phyloP scores from a whole-genome alignment of 2,797 vertebrate species.

The Rhinatrema bivittatum region DNA sequence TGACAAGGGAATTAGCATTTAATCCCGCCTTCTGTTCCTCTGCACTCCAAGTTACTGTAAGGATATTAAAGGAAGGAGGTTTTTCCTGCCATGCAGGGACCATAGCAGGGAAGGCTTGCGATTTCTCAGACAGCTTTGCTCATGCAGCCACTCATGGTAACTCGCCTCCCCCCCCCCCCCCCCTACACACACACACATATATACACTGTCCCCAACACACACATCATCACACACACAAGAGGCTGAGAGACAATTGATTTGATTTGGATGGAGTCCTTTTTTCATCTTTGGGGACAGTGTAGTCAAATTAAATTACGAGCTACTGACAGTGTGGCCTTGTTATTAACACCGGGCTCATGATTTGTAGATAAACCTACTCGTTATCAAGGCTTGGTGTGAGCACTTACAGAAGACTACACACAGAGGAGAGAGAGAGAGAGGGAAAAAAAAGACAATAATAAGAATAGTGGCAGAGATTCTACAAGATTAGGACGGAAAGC shows the following conservation, averaged over 20 bases:
- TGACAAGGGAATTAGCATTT: constrained; percentile 37
- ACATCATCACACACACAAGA: too few species aligned
- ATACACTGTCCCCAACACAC: too few species aligned
- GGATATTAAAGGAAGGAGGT: not conserved
- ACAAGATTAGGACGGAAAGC: too few species aligned
- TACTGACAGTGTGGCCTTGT: constrained; percentile 13
- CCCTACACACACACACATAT: too few species aligned
- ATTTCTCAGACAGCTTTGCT: too few species aligned
- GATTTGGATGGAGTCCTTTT: constrained; percentile 15
- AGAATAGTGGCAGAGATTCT: too few species aligned
- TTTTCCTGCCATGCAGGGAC: not conserved
- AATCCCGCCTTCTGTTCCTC: constrained; percentile 22
- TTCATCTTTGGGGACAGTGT: constrained; percentile 22
- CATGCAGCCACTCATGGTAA: too few species aligned
- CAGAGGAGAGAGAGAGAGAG: constrained; percentile 1
- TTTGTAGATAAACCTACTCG: not conserved
- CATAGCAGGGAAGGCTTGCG: too few species aligned
- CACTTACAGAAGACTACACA: constrained; percentile 4
- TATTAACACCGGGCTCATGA: constrained; percentile 12
- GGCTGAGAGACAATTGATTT: constrained; percentile 11
- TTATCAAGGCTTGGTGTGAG: not conserved
- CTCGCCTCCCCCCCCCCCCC: too few species aligned
- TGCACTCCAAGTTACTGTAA: constrained; percentile 28
- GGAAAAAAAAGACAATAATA: too few species aligned
- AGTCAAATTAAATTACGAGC: constrained; percentile 38